Percentiles rank a stretch among this genome's conserved stretches.
phyloP scores from a whole-genome alignment of 1,140 invertebrate genomes.

The Dinoponera quadriceps region DNA sequence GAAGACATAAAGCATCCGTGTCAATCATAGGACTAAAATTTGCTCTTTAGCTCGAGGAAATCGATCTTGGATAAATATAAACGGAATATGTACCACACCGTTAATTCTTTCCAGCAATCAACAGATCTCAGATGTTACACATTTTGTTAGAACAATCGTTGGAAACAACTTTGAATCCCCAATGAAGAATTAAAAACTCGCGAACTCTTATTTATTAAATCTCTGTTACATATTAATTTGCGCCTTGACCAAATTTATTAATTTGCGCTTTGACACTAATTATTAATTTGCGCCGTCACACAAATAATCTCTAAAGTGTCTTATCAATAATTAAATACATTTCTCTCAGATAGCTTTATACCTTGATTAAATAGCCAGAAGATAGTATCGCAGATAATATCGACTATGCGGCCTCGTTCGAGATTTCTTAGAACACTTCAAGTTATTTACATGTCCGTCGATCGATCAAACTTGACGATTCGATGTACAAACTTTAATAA shows the following conservation, averaged over 20 bases:
- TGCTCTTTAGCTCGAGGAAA: too few relatives aligned
- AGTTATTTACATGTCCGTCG: constrained; percentile 13
- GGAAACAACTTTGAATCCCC: too few relatives aligned
- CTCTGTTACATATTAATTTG: not conserved
- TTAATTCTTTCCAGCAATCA: too few relatives aligned
- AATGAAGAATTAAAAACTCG: too few relatives aligned
- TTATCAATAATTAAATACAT: not conserved
- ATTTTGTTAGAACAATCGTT: too few relatives aligned
- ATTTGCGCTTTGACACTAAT: not conserved
- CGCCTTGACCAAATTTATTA: not conserved
- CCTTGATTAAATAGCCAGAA: constrained; percentile 21
- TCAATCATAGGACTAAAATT: too few relatives aligned
- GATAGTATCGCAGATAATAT: not conserved
- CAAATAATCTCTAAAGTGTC: not conserved
- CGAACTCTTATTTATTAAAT: too few relatives aligned
- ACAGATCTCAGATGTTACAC: too few relatives aligned
- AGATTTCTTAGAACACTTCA: not conserved
- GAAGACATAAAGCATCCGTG: too few relatives aligned
- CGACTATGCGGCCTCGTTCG: not conserved
- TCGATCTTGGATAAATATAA: too few relatives aligned
- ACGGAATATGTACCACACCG: too few relatives aligned
- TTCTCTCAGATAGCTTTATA: constrained; percentile 15
- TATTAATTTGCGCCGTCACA: not conserved
- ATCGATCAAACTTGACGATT: constrained; percentile 15
- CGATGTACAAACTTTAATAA: not conserved